A percentile compares a stretch with the other conserved stretches of the same genome.
phyloP scores from a whole-genome alignment of 2,888 invertebrate genomes.

The Bombylius discolor region DNA sequence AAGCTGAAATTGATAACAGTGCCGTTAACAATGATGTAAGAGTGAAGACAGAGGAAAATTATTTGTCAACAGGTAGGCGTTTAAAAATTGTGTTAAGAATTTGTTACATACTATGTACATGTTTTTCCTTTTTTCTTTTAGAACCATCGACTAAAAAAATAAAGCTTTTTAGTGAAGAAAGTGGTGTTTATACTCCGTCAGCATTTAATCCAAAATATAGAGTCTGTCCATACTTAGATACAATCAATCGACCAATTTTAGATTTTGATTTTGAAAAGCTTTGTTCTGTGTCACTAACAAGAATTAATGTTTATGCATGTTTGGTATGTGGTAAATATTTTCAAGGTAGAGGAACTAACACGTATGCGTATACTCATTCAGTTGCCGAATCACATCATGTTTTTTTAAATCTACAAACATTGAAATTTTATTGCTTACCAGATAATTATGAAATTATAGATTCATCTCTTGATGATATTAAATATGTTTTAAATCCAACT shows the following conservation, averaged over 20 bases:
- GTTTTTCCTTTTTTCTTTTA: neutral
- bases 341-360: constrained; percentile 90
- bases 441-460: constrained; percentile 99
- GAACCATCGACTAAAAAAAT: constrained; percentile 3
- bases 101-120: no score
- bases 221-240: constrained; percentile 93
- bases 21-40: no score
- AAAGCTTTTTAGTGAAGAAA: constrained; percentile 2
- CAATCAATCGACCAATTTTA: constrained; percentile 89
- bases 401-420: constrained; percentile 87
- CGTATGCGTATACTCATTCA: constrained; percentile 98
- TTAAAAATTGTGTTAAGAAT: no score
- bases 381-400: constrained; percentile 97
- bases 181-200: constrained; percentile 26
- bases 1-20: no score
- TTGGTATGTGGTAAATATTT: constrained; percentile 99
- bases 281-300: constrained; percentile 92
- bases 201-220: constrained; percentile 40
- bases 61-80: no score
- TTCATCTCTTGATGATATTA: constrained; percentile 95
- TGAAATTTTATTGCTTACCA: constrained; percentile 96
- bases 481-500: constrained; percentile 95
- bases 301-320: constrained; percentile 99
- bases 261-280: constrained; percentile 99
- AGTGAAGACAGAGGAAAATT: no score